Evolutionary conservation across 2,888 invertebrate genomes (phyloP).

Genomic region (Macropis europaea): DNA sequence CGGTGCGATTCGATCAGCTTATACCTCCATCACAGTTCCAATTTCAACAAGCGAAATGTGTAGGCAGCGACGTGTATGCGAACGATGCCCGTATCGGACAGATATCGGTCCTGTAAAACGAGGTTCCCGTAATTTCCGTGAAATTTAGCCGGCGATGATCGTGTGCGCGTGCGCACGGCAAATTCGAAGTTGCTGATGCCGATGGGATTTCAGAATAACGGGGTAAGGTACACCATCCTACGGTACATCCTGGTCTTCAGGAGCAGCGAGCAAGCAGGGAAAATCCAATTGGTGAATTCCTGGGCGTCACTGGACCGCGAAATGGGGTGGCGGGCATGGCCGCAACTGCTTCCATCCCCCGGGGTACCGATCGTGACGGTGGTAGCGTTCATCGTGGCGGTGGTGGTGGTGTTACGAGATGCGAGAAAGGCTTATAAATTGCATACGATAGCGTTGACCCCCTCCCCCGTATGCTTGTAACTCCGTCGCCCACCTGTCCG

Average conservation of each 20-base stretch:
- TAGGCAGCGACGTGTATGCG: not conserved
- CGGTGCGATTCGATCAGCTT: not conserved
- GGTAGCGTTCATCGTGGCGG: slow-evolving; percentile 55
- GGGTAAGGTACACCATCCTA: slow-evolving; percentile 72
- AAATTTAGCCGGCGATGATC: slow-evolving; percentile 48
- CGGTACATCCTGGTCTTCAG: slow-evolving; percentile 69
- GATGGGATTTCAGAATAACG: slow-evolving; percentile 69
- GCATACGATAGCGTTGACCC: slow-evolving; percentile 73
- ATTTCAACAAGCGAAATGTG: slow-evolving; percentile 7
- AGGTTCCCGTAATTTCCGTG: slow-evolving; percentile 55
- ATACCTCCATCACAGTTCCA: not conserved
- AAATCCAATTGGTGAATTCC: slow-evolving; percentile 79
- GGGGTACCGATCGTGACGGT: slow-evolving; percentile 65
- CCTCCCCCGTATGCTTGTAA: slow-evolving; percentile 37
- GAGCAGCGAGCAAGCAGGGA: slow-evolving; percentile 73
- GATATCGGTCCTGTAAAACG: slow-evolving; percentile 36
- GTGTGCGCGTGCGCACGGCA: slow-evolving; percentile 51
- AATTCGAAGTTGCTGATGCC: slow-evolving; percentile 65
- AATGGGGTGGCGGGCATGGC: slow-evolving; percentile 76
- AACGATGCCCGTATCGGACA: not conserved
- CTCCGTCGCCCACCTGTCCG: slow-evolving; percentile 61
- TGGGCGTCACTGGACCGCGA: slow-evolving; percentile 78
- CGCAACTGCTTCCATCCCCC: slow-evolving; percentile 71
- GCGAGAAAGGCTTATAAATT: slow-evolving; percentile 75
- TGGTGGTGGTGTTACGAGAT: slow-evolving; percentile 64